Conservation (phyloP, 1,140 invertebrate genomes). For the Bombus pyrosoma region DNA sequence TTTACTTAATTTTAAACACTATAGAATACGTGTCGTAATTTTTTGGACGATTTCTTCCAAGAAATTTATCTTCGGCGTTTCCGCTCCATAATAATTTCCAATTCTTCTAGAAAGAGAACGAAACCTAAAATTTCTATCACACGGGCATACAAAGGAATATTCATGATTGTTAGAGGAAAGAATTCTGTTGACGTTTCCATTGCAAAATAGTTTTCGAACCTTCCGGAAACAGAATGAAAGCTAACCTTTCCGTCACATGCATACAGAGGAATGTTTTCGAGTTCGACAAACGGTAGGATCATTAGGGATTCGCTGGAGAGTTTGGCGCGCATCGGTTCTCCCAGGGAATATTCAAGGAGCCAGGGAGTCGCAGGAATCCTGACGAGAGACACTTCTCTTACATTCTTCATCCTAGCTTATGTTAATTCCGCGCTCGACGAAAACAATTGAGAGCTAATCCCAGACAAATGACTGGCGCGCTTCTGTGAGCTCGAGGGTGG, state of each 20-base stretch:
- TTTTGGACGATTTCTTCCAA: too few relatives aligned
- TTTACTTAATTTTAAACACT: not conserved
- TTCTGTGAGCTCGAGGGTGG: slow-evolving; percentile 57
- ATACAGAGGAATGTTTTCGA: slow-evolving; percentile 51
- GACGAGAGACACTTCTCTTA: slow-evolving; percentile 71
- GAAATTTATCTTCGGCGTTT: too few relatives aligned
- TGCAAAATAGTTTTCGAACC: not conserved
- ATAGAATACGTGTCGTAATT: too few relatives aligned
- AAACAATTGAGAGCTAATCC: slow-evolving; percentile 82
- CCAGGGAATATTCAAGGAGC: slow-evolving; percentile 67
- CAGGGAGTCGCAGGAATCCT: slow-evolving; percentile 58
- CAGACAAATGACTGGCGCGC: slow-evolving; percentile 81
- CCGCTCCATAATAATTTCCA: too few relatives aligned
- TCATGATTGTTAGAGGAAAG: too few relatives aligned
- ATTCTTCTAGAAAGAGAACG: too few relatives aligned
- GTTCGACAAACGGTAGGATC: slow-evolving; percentile 60
- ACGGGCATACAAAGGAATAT: too few relatives aligned
- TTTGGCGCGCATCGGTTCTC: slow-evolving; percentile 55
- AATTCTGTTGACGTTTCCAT: too few relatives aligned
- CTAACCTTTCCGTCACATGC: slow-evolving; percentile 19
- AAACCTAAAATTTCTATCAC: too few relatives aligned
- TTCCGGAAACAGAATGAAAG: not conserved
- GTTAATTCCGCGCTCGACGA: slow-evolving; percentile 79
- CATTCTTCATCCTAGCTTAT: slow-evolving; percentile 83
- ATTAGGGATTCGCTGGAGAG: slow-evolving; percentile 63